These are phyloP conservation scores for Gastrophysa polygoni DNA, from an alignment of 2,888 invertebrate genomes.

Conservation along the genomic window DNA sequence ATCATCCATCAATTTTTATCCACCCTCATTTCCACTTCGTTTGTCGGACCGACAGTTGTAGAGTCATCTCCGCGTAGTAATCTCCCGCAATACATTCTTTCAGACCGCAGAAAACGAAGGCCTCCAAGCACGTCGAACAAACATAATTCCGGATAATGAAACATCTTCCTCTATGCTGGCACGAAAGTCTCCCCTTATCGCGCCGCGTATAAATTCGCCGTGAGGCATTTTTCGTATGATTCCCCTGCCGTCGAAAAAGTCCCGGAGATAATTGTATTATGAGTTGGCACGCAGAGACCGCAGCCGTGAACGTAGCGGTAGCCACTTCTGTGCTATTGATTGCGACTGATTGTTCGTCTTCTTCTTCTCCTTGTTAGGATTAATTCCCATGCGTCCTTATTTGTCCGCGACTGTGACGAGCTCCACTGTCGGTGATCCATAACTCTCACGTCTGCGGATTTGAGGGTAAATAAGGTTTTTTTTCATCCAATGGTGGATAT, in stretches of 20 bases:
- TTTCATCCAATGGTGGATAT: too few species aligned
- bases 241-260: slow-evolving; percentile 32
- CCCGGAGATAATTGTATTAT: slow-evolving; percentile 52
- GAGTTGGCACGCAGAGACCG: slow-evolving; percentile 46
- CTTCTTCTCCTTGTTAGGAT: slow-evolving; percentile 49
- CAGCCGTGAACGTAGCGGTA: neutral
- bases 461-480: too few species aligned
- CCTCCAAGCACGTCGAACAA: neutral
- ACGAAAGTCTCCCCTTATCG: neutral
- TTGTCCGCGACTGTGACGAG: slow-evolving; percentile 46
- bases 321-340: slow-evolving; percentile 48
- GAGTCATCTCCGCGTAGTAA: too few species aligned
- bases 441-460: too few species aligned
- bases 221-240: slow-evolving; percentile 25
- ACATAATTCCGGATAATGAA: neutral
- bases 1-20: too few species aligned
- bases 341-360: slow-evolving; percentile 51
- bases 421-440: slow-evolving; percentile 21
- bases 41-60: too few species aligned
- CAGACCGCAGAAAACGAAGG: too few species aligned
- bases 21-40: too few species aligned
- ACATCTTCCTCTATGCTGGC: slow-evolving; percentile 30
- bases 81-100: too few species aligned
- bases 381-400: slow-evolving; percentile 49
- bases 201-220: slow-evolving; percentile 14